These are phyloP conservation scores for Parnassius glacialis DNA, from an alignment of 2,888 invertebrate genomes.

Conservation along the genomic window DNA sequence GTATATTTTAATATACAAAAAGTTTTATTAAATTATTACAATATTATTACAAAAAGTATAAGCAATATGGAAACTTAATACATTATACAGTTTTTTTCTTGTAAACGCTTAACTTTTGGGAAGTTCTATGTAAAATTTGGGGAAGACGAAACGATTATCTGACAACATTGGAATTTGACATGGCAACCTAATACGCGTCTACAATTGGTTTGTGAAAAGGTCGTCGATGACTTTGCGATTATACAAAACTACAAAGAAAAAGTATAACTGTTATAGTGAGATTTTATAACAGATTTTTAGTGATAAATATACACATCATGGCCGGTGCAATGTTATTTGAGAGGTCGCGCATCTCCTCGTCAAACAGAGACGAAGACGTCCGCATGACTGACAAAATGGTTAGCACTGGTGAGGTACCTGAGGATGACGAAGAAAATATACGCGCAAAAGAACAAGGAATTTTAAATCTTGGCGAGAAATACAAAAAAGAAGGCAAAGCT, in stretches of 20 bases:
- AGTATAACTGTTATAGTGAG: conserved; percentile 65
- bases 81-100: too few relatives aligned
- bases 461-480: conserved; percentile 93
- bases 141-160: too few relatives aligned
- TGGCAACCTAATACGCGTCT: conserved; percentile 72
- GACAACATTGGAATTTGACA: conserved; percentile 5
- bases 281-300: conserved; percentile 64
- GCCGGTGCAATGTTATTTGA: conserved; percentile 95
- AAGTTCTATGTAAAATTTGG: too few relatives aligned
- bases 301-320: conserved; percentile 84
- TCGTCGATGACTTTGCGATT: conserved; percentile 81
- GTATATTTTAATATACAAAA: too few relatives aligned
- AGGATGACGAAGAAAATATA: conserved; percentile 94
- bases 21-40: too few relatives aligned
- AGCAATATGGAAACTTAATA: too few relatives aligned
- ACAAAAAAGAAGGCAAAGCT: conserved; percentile 96
- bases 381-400: conserved; percentile 88
- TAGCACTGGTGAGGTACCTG: conserved; percentile 87
- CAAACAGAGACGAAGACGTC: conserved; percentile 88
- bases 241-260: conserved; percentile 79
- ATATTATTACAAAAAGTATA: too few relatives aligned
- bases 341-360: conserved; percentile 88
- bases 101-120: too few relatives aligned
- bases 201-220: conserved; percentile 77
- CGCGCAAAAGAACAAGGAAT: conserved; percentile 96